Evolutionary conservation across 2,888 invertebrate species (phyloP).

Genomic region (Nematopogon swammerdamellus): DNA sequence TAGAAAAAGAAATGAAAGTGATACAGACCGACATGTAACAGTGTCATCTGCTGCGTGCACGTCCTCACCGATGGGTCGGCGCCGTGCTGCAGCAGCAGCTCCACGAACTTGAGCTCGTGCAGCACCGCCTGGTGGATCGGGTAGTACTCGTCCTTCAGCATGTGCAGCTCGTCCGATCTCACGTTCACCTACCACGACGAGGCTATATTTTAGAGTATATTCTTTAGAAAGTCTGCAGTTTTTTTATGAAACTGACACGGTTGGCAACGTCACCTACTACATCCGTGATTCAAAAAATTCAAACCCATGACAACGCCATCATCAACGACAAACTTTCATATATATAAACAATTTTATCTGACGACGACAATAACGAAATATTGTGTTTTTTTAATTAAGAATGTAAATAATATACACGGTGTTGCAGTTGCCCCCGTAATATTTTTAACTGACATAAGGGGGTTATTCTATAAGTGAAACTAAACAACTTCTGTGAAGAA

Average conservation of each 20-base stretch:
- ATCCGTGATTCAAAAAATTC: too few species aligned
- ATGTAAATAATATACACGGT: too few species aligned
- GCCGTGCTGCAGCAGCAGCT: slow-evolving; percentile 62
- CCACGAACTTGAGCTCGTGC: slow-evolving; percentile 67
- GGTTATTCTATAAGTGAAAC: too few species aligned
- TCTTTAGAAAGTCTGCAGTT: not conserved
- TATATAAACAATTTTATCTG: too few species aligned
- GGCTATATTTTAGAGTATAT: not conserved
- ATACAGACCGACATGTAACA: slow-evolving; percentile 56
- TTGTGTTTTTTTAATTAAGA: too few species aligned
- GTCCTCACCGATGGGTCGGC: slow-evolving; percentile 68
- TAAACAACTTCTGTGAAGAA: too few species aligned
- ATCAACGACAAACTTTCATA: not conserved
- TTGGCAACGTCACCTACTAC: too few species aligned
- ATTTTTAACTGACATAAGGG: too few species aligned
- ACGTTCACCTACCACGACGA: slow-evolving; percentile 10
- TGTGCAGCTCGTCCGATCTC: slow-evolving; percentile 65
- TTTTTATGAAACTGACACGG: too few species aligned
- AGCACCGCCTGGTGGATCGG: slow-evolving; percentile 75
- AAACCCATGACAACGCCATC: too few species aligned
- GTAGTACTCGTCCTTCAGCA: slow-evolving; percentile 71
- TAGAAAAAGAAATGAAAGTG: not conserved
- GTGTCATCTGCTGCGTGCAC: slow-evolving; percentile 69
- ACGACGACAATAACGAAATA: too few species aligned
- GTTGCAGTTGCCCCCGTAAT: too few species aligned